Conservation (phyloP, 2,888 invertebrate species). For the Macrophya alboannulata region DNA sequence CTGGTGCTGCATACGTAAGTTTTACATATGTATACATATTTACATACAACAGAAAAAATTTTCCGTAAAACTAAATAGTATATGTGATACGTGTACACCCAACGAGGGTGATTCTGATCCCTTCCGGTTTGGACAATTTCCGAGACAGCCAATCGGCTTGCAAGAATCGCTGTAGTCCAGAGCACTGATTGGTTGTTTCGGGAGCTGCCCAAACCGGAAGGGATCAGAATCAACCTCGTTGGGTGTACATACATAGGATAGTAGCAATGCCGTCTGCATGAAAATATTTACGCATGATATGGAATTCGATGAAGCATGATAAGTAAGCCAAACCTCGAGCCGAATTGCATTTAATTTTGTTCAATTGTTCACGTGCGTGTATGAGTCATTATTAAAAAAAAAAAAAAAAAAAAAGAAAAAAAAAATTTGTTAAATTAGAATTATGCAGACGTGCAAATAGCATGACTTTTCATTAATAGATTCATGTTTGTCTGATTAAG, state of each 20-base stretch:
- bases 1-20: slow-evolving; percentile 72
- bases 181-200: too few relatives aligned
- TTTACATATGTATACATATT: not conserved
- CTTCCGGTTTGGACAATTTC: too few relatives aligned
- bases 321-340: not conserved
- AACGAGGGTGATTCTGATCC: too few relatives aligned
- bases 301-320: slow-evolving; percentile 22
- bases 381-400: not conserved
- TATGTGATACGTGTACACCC: too few relatives aligned
- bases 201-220: too few relatives aligned
- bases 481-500: slow-evolving; percentile 73
- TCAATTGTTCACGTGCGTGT: not conserved
- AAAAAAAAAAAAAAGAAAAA: not conserved
- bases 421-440: slow-evolving; percentile 5
- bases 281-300: slow-evolving; percentile 56
- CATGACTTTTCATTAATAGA: slow-evolving; percentile 40
- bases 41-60: too few relatives aligned
- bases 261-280: not conserved
- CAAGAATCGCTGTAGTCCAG: too few relatives aligned
- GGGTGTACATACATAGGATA: too few relatives aligned
- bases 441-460: slow-evolving; percentile 14
- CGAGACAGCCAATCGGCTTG: too few relatives aligned
- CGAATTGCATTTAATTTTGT: slow-evolving; percentile 1
- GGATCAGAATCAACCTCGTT: too few relatives aligned
- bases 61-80: too few relatives aligned